Evolutionary conservation across 2,113 vertebrate species (phyloP).

Genomic region (Tyto alba): DNA sequence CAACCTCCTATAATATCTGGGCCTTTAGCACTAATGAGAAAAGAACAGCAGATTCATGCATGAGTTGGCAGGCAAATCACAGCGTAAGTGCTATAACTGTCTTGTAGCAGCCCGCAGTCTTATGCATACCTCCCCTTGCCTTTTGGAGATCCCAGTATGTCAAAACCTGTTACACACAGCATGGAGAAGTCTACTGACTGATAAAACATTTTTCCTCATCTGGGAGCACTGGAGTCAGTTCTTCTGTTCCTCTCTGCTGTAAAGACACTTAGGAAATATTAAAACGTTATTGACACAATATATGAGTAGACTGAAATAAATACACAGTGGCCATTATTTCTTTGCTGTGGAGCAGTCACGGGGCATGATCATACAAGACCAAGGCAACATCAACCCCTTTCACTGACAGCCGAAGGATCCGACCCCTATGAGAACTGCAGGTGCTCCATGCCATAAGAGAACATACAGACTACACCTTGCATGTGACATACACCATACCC

Average conservation of each 20-base stretch:
- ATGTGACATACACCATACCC: accelerated
- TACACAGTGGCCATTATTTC: background rate
- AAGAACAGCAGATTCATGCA: background rate
- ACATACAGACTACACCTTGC: background rate
- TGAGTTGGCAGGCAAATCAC: background rate
- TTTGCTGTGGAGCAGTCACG: background rate
- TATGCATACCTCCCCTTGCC: background rate
- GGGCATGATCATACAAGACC: background rate
- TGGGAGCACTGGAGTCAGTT: background rate
- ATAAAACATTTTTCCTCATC: background rate
- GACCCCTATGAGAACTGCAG: background rate
- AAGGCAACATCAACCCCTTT: background rate
- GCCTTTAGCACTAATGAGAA: background rate
- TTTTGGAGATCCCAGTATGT: background rate
- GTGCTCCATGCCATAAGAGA: background rate
- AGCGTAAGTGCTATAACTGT: background rate
- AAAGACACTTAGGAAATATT: background rate
- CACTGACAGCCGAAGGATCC: background rate
- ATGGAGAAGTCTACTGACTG: background rate
- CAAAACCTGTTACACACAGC: background rate
- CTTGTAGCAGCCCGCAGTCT: background rate
- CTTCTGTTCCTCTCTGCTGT: background rate
- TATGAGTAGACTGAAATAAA: background rate
- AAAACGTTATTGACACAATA: background rate
- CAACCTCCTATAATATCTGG: background rate